Evolutionary conservation across 1,140 invertebrate genomes (phyloP).

Genomic region (Acyrthosiphon pisum): DNA sequence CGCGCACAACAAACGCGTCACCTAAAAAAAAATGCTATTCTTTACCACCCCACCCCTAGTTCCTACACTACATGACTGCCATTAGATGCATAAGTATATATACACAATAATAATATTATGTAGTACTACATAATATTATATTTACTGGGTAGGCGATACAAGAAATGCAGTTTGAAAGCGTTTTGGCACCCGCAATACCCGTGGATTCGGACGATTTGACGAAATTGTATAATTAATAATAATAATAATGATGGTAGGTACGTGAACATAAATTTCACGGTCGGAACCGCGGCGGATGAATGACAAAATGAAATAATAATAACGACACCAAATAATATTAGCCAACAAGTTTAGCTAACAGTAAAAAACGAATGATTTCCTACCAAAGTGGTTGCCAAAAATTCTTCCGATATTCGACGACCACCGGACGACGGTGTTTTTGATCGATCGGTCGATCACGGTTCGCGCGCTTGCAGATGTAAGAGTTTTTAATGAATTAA

Average conservation of each 20-base stretch:
- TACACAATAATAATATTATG: background rate
- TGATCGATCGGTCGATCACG: background rate
- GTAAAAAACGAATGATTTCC: background rate
- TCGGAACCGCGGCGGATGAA: background rate
- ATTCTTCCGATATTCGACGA: background rate
- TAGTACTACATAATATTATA: background rate
- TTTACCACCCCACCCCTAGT: background rate
- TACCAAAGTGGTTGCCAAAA: background rate
- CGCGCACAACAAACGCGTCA: background rate
- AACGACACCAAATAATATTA: background rate
- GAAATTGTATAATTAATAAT: background rate
- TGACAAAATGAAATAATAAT: background rate
- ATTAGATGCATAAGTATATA: background rate
- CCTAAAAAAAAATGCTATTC: background rate
- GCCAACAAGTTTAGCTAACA: background rate
- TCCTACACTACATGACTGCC: background rate
- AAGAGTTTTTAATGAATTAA: too few relatives aligned
- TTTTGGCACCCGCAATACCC: background rate
- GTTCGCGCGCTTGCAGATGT: too few relatives aligned
- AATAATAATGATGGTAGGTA: background rate
- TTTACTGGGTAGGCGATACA: background rate
- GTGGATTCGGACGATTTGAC: background rate
- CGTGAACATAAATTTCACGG: background rate
- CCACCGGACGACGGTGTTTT: background rate
- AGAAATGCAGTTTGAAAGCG: background rate